A percentile compares a stretch with the other conserved stretches of the same genome.
Conservation (phyloP, 2,113 vertebrate species). For the Gymnorhina tibicen region DNA sequence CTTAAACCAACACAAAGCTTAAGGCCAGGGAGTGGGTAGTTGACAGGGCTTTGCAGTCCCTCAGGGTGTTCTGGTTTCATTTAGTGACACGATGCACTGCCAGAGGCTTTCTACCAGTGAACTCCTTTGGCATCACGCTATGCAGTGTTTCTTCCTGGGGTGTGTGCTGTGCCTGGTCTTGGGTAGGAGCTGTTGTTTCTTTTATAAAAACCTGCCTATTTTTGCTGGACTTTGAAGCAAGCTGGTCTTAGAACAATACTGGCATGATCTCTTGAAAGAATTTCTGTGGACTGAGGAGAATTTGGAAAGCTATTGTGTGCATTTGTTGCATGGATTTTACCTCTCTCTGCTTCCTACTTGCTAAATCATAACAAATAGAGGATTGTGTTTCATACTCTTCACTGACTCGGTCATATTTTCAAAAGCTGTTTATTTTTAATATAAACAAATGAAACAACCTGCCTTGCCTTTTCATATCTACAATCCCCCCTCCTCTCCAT, state of each 20-base stretch:
- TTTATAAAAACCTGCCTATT: background rate
- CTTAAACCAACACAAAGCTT: background rate
- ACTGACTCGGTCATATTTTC: background rate
- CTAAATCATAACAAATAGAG: background rate
- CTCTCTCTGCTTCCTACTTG: background rate
- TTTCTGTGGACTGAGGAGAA: background rate
- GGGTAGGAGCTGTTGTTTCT: background rate
- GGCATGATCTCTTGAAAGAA: background rate
- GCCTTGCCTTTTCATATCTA: background rate
- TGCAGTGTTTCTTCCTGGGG: background rate
- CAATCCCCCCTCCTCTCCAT: background rate
- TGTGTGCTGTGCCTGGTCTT: background rate
- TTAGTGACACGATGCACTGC: background rate
- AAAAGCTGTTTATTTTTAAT: slow-evolving; percentile 25
- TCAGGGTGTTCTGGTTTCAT: background rate
- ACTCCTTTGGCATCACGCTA: background rate
- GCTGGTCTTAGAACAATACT: background rate
- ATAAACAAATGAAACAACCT: slow-evolving; percentile 7
- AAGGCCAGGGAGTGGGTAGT: background rate
- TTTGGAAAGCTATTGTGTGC: background rate
- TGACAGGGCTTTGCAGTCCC: background rate
- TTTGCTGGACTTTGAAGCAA: background rate
- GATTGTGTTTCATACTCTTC: slow-evolving; percentile 10
- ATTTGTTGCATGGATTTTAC: background rate
- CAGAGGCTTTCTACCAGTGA: background rate